Conservation (phyloP, 2,888 invertebrate species). For the Hirtodrosophila duncani region DNA sequence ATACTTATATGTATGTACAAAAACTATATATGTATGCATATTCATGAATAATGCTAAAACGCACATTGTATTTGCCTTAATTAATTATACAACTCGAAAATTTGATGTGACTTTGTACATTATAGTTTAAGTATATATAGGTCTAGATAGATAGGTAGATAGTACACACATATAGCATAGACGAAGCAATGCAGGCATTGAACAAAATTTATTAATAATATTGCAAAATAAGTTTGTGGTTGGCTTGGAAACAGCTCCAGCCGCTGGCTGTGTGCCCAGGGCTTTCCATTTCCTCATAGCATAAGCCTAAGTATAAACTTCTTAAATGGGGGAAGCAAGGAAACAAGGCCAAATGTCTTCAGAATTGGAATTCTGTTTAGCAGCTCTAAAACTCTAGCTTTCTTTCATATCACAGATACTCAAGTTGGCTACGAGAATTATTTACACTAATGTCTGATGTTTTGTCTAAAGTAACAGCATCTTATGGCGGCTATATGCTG, state of each 20-base stretch:
- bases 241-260: too few species aligned
- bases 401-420: slow-evolving; percentile 41
- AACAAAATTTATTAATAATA: slow-evolving; percentile 44
- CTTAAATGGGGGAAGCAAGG: slow-evolving; percentile 1
- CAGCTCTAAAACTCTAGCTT: slow-evolving; percentile 15
- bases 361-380: slow-evolving; percentile 1
- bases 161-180: slow-evolving; percentile 20
- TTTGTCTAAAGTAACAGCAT: too few species aligned
- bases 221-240: slow-evolving; percentile 42
- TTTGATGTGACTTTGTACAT: slow-evolving; percentile 12
- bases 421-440: slow-evolving; percentile 1
- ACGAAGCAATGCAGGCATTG: slow-evolving; percentile 6
- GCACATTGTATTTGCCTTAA: slow-evolving; percentile 37
- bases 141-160: slow-evolving; percentile 14
- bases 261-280: too few species aligned
- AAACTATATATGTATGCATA: slow-evolving; percentile 20
- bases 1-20: slow-evolving; percentile 40
- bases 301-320: not conserved
- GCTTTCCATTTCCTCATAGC: not conserved
- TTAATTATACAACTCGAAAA: slow-evolving; percentile 19
- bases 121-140: slow-evolving; percentile 22
- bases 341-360: slow-evolving; percentile 7
- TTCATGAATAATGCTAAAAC: slow-evolving; percentile 56
- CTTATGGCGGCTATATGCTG: slow-evolving; percentile 11
- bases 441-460: too few species aligned